Evolutionary conservation across 1,140 invertebrate genomes (phyloP).

Genomic region (Hyphantria cunea): DNA sequence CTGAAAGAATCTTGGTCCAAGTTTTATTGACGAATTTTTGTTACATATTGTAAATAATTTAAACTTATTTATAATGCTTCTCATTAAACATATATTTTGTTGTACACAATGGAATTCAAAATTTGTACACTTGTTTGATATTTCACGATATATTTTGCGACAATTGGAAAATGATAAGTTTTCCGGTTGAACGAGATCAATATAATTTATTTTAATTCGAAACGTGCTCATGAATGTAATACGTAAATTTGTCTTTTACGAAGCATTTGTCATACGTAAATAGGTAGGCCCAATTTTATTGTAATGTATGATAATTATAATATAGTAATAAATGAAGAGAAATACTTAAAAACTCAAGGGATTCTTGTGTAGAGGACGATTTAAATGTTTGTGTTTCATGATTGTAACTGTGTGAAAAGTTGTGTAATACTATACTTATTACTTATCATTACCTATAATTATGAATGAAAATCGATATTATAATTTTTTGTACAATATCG

Average conservation of each 20-base stretch:
- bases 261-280: constrained; percentile 77
- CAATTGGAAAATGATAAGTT: constrained; percentile 28
- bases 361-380: constrained; percentile 71
- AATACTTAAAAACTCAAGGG: constrained; percentile 74
- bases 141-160: constrained; percentile 42
- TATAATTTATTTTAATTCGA: constrained; percentile 63
- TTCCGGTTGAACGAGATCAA: constrained; percentile 41
- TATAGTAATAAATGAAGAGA: constrained; percentile 70
- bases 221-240: constrained; percentile 69
- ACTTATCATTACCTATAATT: constrained; percentile 58
- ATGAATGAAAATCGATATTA: constrained; percentile 68
- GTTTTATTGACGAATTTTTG: constrained; percentile 58
- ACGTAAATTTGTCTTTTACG: constrained; percentile 69
- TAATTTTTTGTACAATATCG: constrained; percentile 81
- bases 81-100: constrained; percentile 17
- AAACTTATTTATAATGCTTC: constrained; percentile 67
- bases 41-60: constrained; percentile 76
- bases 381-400: constrained; percentile 78
- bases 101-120: constrained; percentile 38
- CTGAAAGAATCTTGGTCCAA: constrained; percentile 68
- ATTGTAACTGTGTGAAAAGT: constrained; percentile 75
- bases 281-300: constrained; percentile 78
- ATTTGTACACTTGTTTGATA: constrained; percentile 59
- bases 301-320: constrained; percentile 76
- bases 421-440: constrained; percentile 74